Percentiles rank a stretch among this genome's conserved stretches.
Conservation (phyloP, 2,113 vertebrate species). For the Penelope pileata region DNA sequence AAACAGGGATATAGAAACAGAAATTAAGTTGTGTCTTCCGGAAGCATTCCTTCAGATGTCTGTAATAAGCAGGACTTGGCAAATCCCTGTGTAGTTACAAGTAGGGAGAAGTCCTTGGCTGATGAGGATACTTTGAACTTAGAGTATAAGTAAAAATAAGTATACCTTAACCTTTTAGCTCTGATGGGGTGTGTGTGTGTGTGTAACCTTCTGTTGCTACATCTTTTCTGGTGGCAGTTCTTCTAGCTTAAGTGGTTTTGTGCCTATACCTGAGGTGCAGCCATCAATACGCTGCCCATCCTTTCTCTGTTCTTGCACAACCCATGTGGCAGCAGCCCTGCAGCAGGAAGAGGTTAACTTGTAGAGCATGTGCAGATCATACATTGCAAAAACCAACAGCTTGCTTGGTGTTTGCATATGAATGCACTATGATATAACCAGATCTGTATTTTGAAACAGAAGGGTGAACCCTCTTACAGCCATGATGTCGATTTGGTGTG, state of each 20-base stretch:
- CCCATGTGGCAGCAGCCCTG: not conserved
- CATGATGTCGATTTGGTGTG: not conserved
- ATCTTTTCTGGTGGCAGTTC: not conserved
- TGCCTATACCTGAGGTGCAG: not conserved
- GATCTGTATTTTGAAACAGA: not conserved
- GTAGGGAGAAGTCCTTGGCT: not conserved
- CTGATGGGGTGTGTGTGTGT: not conserved
- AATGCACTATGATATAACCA: not conserved
- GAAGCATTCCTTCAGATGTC: not conserved
- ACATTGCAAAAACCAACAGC: not conserved
- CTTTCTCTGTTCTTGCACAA: not conserved
- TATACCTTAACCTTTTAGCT: not conserved
- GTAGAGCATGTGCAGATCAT: not conserved
- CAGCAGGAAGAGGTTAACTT: not conserved
- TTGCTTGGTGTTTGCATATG: not conserved
- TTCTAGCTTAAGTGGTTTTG: not conserved
- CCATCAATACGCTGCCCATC: not conserved
- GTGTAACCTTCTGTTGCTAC: not conserved
- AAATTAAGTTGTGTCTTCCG: slow-evolving; percentile 9
- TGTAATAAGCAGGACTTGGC: not conserved
- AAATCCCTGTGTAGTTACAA: not conserved
- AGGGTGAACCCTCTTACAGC: not conserved
- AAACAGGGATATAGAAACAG: not conserved
- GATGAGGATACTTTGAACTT: not conserved
- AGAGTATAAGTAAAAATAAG: not conserved